Base-by-base conservation (phyloP, 2,888 invertebrate species). In the Meiosimyza platycephala region DNA sequence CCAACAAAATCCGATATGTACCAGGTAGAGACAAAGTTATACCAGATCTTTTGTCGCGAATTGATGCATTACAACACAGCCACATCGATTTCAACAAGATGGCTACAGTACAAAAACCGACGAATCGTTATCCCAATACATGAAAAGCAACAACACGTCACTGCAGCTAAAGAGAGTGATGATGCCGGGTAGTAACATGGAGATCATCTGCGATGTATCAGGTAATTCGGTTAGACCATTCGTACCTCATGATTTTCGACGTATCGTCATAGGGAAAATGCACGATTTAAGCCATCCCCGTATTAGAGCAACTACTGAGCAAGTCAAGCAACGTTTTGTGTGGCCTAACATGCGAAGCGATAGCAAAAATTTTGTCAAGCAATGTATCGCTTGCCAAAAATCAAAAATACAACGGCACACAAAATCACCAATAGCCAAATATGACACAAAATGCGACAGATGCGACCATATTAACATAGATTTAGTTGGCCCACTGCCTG, bases 401-500 rank as follows among this genome's bases (percentile, higher is more conserved):
- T 60, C 48, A 11, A 71, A 74, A 47, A 18, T 50, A 48, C 50
- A 73, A 9, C 16, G 55, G 22, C 55, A 64, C 33, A 69, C 28
- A 33, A 28, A 69, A 28, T 64, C 63, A 11, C 54, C 57, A 13
- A 51, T 65, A 15, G 64, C 52, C 22, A 18, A 52, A 6, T 68
- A 54, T 16, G 47, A 62, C 13, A 62, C 33, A 5, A 33, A 13
- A 40, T 7, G 47, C 22, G 68, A 57, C 12, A 62, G 75, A 18
- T 75, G 72, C 22, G 48, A 72, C 18, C n/a, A n/a, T n/a, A 59
- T 75, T 5, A 72, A 72, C 40, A 64, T 72, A 13, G 75, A 77
- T 15, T 16, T 71, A 47, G 64, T 76, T 13, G 76, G 72, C 12
- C 74, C 72, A 6, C 22, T 72, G 7, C 73, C 75, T 13, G 51